phyloP scores from a whole-genome alignment of 2,797 vertebrate species.

The Xenopus petersii region DNA sequence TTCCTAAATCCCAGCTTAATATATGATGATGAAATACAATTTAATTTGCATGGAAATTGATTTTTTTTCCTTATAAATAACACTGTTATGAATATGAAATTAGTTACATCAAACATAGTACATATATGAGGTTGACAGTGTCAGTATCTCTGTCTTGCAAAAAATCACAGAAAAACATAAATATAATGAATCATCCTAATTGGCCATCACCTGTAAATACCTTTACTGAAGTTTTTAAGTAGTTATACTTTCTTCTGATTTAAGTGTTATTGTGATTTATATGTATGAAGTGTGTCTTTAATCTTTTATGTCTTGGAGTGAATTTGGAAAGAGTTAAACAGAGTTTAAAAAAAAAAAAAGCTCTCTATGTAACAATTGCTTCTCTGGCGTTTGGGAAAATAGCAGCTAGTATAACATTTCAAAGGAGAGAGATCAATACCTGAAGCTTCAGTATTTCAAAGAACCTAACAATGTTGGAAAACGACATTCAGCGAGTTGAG shows the following conservation, averaged over 20 bases:
- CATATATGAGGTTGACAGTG: not conserved
- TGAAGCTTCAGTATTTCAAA: constrained; percentile 43
- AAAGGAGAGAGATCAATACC: constrained; percentile 44
- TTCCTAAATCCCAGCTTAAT: too few relatives aligned
- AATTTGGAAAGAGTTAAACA: constrained; percentile 1
- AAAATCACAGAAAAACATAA: not conserved
- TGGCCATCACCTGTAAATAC: too few relatives aligned
- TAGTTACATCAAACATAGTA: not conserved
- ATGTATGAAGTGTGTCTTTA: too few relatives aligned
- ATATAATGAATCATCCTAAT: too few relatives aligned
- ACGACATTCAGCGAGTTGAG: constrained; percentile 42
- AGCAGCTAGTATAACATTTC: constrained; percentile 39
- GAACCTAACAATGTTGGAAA: constrained; percentile 39
- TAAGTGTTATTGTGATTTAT: too few relatives aligned
- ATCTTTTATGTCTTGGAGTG: too few relatives aligned
- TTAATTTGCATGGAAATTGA: not conserved
- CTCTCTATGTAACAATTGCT: constrained; percentile 22
- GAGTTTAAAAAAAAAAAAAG: not conserved
- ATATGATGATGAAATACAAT: not conserved
- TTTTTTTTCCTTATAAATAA: not conserved
- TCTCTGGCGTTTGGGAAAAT: constrained; percentile 34
- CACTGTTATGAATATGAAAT: not conserved
- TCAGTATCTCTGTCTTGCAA: not conserved
- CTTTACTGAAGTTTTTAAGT: too few relatives aligned
- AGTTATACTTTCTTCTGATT: too few relatives aligned